Percentiles rank a stretch among this genome's conserved stretches.
Conservation (phyloP, 1,140 invertebrate genomes). For the Chionoecetes opilio region DNA sequence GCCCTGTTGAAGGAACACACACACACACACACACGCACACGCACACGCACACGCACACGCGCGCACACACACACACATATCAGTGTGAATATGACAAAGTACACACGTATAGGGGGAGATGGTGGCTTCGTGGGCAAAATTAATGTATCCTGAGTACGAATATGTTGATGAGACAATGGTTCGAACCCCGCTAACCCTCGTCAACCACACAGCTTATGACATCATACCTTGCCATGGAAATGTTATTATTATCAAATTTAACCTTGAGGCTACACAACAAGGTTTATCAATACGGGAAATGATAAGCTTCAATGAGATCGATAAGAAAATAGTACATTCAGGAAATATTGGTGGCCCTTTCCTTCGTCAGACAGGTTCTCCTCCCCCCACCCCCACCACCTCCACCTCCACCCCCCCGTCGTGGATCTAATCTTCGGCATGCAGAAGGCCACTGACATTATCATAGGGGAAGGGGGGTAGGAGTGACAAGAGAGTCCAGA, state of each 20-base stretch:
- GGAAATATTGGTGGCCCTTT: too few relatives aligned
- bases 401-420: too few relatives aligned
- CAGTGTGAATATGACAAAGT: too few relatives aligned
- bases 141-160: not conserved
- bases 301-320: too few relatives aligned
- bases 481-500: not conserved
- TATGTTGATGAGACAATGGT: not conserved
- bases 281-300: too few relatives aligned
- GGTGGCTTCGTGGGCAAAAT: not conserved
- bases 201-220: not conserved
- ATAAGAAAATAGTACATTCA: too few relatives aligned
- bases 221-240: not conserved
- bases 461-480: too few relatives aligned
- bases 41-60: slow-evolving; percentile 24
- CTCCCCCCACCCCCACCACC: too few relatives aligned
- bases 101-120: not conserved
- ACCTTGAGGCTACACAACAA: too few relatives aligned
- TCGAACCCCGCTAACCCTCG: not conserved
- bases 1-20: not conserved
- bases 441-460: not conserved
- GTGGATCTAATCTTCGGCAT: not conserved
- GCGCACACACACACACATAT: slow-evolving; percentile 16
- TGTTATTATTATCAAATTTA: too few relatives aligned
- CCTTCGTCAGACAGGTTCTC: too few relatives aligned
- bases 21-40: slow-evolving; percentile 25